Evolutionary conservation across 2,888 invertebrate species (phyloP), one percentile per base, ranked within the genome.

Genomic region (Didymodactylos carnosus): DNA sequence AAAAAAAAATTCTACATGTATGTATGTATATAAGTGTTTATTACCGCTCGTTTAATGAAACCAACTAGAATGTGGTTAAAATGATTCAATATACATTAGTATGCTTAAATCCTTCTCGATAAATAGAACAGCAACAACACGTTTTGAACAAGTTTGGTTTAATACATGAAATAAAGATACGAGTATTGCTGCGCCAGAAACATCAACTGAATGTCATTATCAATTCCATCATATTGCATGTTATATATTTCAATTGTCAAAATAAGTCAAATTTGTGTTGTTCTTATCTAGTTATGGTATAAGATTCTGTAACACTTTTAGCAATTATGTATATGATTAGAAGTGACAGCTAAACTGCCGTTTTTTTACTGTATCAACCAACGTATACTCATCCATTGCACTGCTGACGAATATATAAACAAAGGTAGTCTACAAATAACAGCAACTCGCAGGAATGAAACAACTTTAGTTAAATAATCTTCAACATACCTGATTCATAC

Each of bases 21-120:
- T n/a, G n/a, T n/a, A n/a, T n/a, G n/a, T n/a, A n/a, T n/a, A n/a
- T n/a, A n/a, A n/a, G n/a, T n/a, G n/a, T n/a, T n/a, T n/a, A n/a
- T n/a, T n/a, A n/a, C n/a, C n/a, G n/a, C n/a, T n/a, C n/a, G n/a
- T n/a, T n/a, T n/a, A n/a, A n/a, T n/a, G n/a, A n/a, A n/a, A n/a
- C n/a, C n/a, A n/a, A n/a, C n/a, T n/a, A n/a, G n/a, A n/a, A n/a
- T n/a, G n/a, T n/a, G n/a, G n/a, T n/a, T n/a, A n/a, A n/a, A n/a
- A n/a, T 29, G 72, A 46, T 75, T 91, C 88, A 6, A 91, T 83
- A 77, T 90, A 90, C 79, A 91, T 84, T 3, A 91, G 91, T 76
- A 91, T 89, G n/a, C 91, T 91, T 90, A 91, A 90, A 69, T 91
- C 91, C 4, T 91, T 91, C 4, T 91, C 91, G 79, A 91, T 87